Conservation (phyloP, 2,888 invertebrate species). For the Philopedon plagiatum region DNA sequence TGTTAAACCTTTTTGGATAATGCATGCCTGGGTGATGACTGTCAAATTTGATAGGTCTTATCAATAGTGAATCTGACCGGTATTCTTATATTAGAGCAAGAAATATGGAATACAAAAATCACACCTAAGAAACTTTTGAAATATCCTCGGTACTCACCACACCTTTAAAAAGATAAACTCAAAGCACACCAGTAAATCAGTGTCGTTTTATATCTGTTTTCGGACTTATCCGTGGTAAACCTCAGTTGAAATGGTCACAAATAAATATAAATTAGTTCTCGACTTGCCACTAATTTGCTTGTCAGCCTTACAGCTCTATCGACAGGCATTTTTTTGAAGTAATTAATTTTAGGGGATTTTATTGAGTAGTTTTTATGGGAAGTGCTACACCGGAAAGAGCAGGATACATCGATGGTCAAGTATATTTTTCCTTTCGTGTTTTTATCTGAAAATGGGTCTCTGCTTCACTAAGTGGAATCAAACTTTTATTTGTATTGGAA, state of each 20-base stretch:
- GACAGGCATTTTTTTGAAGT: constrained; percentile 57
- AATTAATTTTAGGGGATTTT: constrained; percentile 60
- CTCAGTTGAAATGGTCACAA: constrained; percentile 64
- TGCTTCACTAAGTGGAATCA: too few species aligned
- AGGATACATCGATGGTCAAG: neutral
- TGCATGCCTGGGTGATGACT: too few species aligned
- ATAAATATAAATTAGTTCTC: constrained; percentile 68
- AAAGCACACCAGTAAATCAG: constrained; percentile 63
- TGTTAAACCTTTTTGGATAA: too few species aligned
- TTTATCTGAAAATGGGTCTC: constrained; percentile 13
- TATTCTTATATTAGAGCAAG: too few species aligned
- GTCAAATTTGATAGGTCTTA: too few species aligned
- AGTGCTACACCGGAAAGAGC: neutral
- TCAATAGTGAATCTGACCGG: too few species aligned
- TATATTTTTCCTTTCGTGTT: neutral
- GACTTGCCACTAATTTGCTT: constrained; percentile 67
- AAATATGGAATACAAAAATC: too few species aligned
- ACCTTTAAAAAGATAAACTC: constrained; percentile 38
- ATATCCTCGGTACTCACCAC: constrained; percentile 24
- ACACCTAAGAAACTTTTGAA: constrained; percentile 6
- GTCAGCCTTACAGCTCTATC: constrained; percentile 65
- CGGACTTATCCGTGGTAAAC: constrained; percentile 65
- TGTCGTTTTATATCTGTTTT: constrained; percentile 56
- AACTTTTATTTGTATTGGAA: too few species aligned
- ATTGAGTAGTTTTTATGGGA: constrained; percentile 7